Conservation (phyloP, 1,140 invertebrate species). For the Drosophila ercepeae region DNA sequence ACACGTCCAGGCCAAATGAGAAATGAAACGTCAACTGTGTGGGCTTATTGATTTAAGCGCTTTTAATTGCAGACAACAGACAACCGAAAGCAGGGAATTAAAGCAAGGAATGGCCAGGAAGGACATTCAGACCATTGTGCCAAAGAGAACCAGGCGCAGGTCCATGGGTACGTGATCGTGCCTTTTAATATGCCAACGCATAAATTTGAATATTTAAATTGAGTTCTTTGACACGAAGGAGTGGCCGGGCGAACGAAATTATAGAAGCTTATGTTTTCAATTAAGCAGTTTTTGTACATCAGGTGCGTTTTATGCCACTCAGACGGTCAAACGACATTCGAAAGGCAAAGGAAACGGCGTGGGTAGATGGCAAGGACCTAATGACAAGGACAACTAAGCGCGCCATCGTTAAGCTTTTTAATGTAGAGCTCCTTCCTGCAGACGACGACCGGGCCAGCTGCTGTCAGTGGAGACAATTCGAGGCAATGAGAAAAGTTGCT, state of each 20-base stretch:
- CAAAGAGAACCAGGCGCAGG: not conserved
- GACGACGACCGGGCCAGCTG: constrained; percentile 51
- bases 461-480: constrained; percentile 53
- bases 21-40: constrained; percentile 54
- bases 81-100: not conserved
- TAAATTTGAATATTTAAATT: constrained; percentile 74
- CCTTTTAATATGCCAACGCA: constrained; percentile 64
- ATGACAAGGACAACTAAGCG: constrained; percentile 55
- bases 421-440: constrained; percentile 53
- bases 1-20: constrained; percentile 53
- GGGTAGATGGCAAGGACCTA: constrained; percentile 37
- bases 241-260: constrained; percentile 46
- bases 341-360: not conserved
- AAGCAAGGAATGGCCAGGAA: constrained; percentile 17
- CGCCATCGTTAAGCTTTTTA: constrained; percentile 67
- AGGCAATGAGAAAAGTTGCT: constrained; percentile 45
- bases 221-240: constrained; percentile 38
- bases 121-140: not conserved
- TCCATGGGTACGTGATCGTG: constrained; percentile 39
- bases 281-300: constrained; percentile 79
- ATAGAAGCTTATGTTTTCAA: constrained; percentile 79
- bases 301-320: constrained; percentile 72
- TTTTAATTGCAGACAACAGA: constrained; percentile 67
- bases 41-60: constrained; percentile 66
- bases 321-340: constrained; percentile 38